Conservation (phyloP, 2,797 vertebrate species). For the Triplophysa bombifrons region DNA sequence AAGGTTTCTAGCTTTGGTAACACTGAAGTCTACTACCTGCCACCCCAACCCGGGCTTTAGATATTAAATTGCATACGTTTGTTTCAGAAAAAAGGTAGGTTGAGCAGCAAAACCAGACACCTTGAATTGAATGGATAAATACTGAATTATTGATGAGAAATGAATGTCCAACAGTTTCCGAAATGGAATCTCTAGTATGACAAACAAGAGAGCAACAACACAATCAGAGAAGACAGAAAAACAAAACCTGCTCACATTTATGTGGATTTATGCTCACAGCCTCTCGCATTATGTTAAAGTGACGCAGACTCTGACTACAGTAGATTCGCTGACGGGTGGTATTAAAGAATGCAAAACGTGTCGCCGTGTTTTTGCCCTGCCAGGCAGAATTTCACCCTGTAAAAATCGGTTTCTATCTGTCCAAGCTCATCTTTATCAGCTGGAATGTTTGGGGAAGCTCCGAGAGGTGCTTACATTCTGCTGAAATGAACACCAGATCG, state of each 20-base stretch:
- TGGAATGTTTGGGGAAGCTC: neutral
- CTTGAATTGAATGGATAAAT: conserved; percentile 20
- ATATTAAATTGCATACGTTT: conserved; percentile 1
- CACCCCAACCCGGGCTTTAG: neutral
- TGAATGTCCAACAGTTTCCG: conserved; percentile 38
- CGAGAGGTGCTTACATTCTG: conserved; percentile 27
- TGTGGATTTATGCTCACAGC: conserved; percentile 20
- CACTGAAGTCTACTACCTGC: too few species aligned
- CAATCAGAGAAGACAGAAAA: conserved; percentile 27
- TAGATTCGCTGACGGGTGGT: conserved; percentile 12
- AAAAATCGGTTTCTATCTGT: conserved; percentile 26
- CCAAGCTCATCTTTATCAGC: neutral
- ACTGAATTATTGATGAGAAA: conserved; percentile 41
- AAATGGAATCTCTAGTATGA: conserved; percentile 38
- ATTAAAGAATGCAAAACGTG: conserved; percentile 35
- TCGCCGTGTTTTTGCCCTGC: conserved; percentile 1
- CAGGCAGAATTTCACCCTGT: conserved; percentile 23
- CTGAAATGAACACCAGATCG: conserved; percentile 34
- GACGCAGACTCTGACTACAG: conserved; percentile 21
- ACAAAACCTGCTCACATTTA: conserved; percentile 11
- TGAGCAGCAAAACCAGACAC: conserved; percentile 14
- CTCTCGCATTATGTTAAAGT: conserved; percentile 17
- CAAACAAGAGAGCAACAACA: conserved; percentile 24
- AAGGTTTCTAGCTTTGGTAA: too few species aligned
- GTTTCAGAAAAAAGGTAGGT: neutral